Percentiles rank a stretch among this genome's conserved stretches.
phyloP scores from a whole-genome alignment of 2,797 vertebrate species.

The Trichosurus vulpecula region DNA sequence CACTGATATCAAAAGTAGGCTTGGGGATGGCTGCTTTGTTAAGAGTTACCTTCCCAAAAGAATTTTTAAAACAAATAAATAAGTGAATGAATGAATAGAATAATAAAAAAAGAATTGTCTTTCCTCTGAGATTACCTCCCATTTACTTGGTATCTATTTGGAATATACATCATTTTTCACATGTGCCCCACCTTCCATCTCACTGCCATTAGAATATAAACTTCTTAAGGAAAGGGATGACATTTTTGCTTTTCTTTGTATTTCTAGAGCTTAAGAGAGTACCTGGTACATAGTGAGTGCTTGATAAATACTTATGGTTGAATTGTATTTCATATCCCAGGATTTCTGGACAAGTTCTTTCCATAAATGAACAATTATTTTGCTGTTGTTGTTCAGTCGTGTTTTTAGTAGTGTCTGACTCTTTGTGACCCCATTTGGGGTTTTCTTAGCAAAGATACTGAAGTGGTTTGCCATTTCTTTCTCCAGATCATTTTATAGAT shows the following conservation, averaged over 20 bases:
- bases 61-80: not conserved
- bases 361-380: not conserved
- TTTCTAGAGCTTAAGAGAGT: not conserved
- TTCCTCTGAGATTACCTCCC: not conserved
- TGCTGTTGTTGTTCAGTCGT: not conserved
- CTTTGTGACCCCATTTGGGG: not conserved
- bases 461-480: not conserved
- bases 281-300: not conserved
- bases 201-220: not conserved
- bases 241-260: not conserved
- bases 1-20: not conserved
- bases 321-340: not conserved
- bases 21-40: not conserved
- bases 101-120: not conserved
- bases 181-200: not conserved
- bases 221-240: not conserved
- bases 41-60: not conserved
- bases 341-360: not conserved
- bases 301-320: not conserved
- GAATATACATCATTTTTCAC: not conserved
- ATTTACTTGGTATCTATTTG: not conserved
- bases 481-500: not conserved
- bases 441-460: not conserved
- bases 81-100: not conserved
- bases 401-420: not conserved